These are phyloP conservation scores for Meloidogyne floridensis DNA, from an alignment of 1,140 invertebrate genomes.

Conservation along the genomic window DNA sequence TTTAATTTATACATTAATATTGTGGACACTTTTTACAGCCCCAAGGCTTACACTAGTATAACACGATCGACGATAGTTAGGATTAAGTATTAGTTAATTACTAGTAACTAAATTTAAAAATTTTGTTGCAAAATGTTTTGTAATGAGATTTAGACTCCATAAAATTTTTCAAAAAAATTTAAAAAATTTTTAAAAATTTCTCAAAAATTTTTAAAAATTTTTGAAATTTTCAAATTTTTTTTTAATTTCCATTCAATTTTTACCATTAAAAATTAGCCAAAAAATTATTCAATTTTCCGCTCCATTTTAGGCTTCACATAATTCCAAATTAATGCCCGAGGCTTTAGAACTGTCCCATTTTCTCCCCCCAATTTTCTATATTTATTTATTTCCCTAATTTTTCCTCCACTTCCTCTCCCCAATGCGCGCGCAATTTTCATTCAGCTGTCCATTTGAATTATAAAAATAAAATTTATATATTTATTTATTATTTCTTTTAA, in stretches of 20 bases:
- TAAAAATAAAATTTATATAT: not conserved
- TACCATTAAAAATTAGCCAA: conserved; percentile 1
- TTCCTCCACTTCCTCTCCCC: not conserved
- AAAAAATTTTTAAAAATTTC: too few species aligned
- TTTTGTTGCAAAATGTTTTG: too few species aligned
- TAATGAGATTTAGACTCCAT: too few species aligned
- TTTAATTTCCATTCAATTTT: not conserved
- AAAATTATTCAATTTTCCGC: conserved; percentile 9
- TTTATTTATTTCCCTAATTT: not conserved
- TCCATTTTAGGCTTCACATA: conserved; percentile 4
- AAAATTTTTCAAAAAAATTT: too few species aligned
- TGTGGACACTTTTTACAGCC: too few species aligned
- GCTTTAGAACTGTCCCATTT: conserved; percentile 1
- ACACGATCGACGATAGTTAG: too few species aligned
- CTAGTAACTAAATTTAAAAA: too few species aligned
- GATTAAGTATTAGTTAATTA: too few species aligned
- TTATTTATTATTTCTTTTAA: not conserved
- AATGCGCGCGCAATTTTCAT: conserved; percentile 8
- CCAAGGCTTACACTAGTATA: too few species aligned
- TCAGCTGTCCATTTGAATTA: conserved; percentile 9
- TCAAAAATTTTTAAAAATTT: not conserved
- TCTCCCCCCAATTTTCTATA: not conserved
- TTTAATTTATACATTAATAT: too few species aligned
- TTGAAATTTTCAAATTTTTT: not conserved
- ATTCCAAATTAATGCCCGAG: conserved; percentile 8